These are phyloP conservation scores for Drosophila nigricruria DNA, from an alignment of 2,888 invertebrate genomes.

Conservation along the genomic window DNA sequence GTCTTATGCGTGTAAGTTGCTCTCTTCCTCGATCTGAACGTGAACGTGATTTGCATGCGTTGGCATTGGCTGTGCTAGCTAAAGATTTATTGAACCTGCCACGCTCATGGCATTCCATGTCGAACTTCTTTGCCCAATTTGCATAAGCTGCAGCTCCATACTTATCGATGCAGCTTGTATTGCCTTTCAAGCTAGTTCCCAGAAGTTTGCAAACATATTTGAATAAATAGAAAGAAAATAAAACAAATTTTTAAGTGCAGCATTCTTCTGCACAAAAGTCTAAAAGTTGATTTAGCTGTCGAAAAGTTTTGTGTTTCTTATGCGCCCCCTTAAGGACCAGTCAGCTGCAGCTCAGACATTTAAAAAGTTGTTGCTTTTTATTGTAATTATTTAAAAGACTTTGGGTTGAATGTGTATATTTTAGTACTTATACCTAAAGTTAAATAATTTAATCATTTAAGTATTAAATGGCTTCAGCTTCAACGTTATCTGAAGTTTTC, in stretches of 20 bases:
- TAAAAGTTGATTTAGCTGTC: slow-evolving; percentile 6
- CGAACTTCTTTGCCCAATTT: slow-evolving; percentile 39
- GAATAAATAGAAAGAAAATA: not conserved
- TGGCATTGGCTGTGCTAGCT: not conserved
- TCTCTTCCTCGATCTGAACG: slow-evolving; percentile 19
- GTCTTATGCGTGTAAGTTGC: slow-evolving; percentile 35
- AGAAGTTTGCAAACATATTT: slow-evolving; percentile 4
- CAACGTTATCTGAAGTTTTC: too few relatives aligned
- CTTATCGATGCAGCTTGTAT: slow-evolving; percentile 15
- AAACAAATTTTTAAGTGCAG: slow-evolving; percentile 12
- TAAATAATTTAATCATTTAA: not conserved
- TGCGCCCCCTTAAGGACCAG: not conserved
- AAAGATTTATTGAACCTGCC: slow-evolving; percentile 24
- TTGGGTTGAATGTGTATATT: not conserved
- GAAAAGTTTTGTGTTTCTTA: not conserved
- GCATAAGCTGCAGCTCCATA: slow-evolving; percentile 41
- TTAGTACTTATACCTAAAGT: not conserved
- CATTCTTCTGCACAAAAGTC: not conserved
- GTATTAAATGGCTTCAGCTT: too few relatives aligned
- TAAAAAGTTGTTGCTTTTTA: not conserved
- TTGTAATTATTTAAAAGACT: not conserved
- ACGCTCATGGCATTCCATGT: slow-evolving; percentile 22
- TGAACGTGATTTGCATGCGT: slow-evolving; percentile 54
- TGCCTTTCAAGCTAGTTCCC: not conserved
- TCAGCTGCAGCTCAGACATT: not conserved